Percentiles rank a stretch among this genome's conserved stretches.
Evolutionary conservation across 2,888 invertebrate genomes (phyloP).

Genomic region (Erpobdella octoculata): DNA sequence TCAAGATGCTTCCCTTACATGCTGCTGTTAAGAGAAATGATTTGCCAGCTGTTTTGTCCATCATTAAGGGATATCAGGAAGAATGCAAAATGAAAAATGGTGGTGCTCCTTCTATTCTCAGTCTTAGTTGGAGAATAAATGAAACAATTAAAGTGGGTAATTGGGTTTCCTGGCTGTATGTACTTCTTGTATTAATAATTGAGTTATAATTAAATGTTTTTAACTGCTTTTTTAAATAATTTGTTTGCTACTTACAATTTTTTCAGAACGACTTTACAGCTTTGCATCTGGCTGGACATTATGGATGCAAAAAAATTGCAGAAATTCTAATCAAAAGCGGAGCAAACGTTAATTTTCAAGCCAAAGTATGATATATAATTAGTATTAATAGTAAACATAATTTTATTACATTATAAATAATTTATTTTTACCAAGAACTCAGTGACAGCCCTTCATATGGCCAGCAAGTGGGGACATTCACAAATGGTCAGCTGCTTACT

Average conservation of each 20-base stretch:
- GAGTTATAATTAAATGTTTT: too few relatives aligned
- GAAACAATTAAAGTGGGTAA: too few relatives aligned
- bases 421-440: constrained; percentile 10
- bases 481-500: constrained; percentile 8
- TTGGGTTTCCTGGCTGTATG: too few relatives aligned
- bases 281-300: constrained; percentile 97
- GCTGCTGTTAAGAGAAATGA: constrained; percentile 99
- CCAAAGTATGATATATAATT: constrained; percentile 60
- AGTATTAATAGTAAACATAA: background rate
- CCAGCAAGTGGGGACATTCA: constrained; percentile 9
- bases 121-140: too few relatives aligned
- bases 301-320: constrained; percentile 93
- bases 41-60: constrained; percentile 87
- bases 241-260: constrained; percentile 44
- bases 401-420: background rate
- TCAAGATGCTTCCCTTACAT: constrained; percentile 88
- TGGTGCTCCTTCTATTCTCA: too few relatives aligned
- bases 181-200: too few relatives aligned
- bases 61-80: constrained; percentile 71
- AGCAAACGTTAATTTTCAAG: constrained; percentile 94
- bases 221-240: too few relatives aligned
- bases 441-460: constrained; percentile 20
- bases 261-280: constrained; percentile 89
- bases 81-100: background rate
- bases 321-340: constrained; percentile 85